Conservation (phyloP, 1,140 invertebrate species). For the Pissodes strobi region DNA sequence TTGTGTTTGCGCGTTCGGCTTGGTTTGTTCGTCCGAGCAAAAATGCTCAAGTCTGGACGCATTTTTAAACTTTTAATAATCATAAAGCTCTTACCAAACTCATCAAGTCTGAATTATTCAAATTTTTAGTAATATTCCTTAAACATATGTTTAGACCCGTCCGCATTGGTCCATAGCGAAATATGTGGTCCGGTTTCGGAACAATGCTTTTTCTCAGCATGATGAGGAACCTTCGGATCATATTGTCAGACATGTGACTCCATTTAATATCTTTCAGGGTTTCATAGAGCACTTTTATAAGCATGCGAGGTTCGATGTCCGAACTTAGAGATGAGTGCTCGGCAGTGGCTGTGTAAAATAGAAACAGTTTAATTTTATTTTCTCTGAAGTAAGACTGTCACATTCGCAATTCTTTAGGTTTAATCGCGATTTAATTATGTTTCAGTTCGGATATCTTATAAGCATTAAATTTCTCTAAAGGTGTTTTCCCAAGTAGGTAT, state of each 20-base stretch:
- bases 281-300: conserved; percentile 58
- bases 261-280: conserved; percentile 58
- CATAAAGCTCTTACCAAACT: conserved; percentile 54
- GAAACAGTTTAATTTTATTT: neutral
- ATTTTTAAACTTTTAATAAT: no score
- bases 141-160: conserved; percentile 55
- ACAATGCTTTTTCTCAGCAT: conserved; percentile 57
- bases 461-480: no score
- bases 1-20: no score
- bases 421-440: no score
- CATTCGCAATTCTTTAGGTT: no score
- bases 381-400: no score
- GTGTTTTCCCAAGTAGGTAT: no score
- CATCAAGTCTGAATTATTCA: conserved; percentile 54
- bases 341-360: conserved; percentile 20
- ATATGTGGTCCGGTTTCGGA: conserved; percentile 38
- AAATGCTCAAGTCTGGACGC: no score
- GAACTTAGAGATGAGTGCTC: conserved; percentile 18
- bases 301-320: conserved; percentile 34
- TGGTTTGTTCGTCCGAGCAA: no score
- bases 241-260: conserved; percentile 54
- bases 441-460: no score
- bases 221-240: conserved; percentile 57
- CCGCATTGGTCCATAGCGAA: conserved; percentile 39
- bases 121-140: conserved; percentile 54